Evolutionary conservation across 64 coral and sea anemone species (phyloP).

Genomic region (Stylophora pistillata): DNA sequence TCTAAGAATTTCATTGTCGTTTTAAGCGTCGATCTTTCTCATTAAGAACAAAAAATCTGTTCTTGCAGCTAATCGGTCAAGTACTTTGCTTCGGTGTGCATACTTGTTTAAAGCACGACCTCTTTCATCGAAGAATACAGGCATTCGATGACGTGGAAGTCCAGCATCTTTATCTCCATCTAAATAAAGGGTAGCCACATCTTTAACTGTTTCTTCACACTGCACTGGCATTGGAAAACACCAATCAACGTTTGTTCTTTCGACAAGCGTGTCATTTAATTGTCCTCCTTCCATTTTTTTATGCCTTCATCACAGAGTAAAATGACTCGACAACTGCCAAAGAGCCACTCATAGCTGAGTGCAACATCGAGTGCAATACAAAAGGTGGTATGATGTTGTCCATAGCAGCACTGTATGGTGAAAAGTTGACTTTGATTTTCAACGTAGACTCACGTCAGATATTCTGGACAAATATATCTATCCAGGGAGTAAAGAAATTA

Average conservation of each 20-base stretch:
- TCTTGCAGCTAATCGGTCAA: constrained; percentile 30
- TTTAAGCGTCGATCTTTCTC: too few species aligned
- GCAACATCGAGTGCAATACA: constrained; percentile 39
- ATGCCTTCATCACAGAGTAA: constrained; percentile 18
- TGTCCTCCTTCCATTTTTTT: constrained; percentile 5
- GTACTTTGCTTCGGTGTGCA: constrained; percentile 38
- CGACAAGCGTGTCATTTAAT: constrained; percentile 9
- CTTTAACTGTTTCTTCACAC: constrained; percentile 49
- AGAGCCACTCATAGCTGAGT: constrained; percentile 13
- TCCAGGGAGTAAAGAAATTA: constrained; percentile 16
- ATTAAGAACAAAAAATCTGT: constrained; percentile 43
- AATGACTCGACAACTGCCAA: constrained; percentile 12
- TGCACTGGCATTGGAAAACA: constrained; percentile 42
- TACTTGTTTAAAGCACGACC: constrained; percentile 19
- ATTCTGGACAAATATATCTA: constrained; percentile 38
- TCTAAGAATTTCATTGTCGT: too few species aligned
- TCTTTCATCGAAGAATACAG: constrained; percentile 10
- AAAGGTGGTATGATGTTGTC: too few species aligned
- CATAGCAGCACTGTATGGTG: constrained; percentile 17
- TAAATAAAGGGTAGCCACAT: not conserved
- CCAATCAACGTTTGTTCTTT: constrained; percentile 36
- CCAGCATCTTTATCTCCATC: too few species aligned
- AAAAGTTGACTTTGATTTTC: constrained; percentile 16
- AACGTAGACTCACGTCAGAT: constrained; percentile 16
- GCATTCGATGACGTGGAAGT: too few species aligned